Base-by-base conservation (phyloP, 2,113 vertebrate species). In the Larimichthys polyactis region DNA sequence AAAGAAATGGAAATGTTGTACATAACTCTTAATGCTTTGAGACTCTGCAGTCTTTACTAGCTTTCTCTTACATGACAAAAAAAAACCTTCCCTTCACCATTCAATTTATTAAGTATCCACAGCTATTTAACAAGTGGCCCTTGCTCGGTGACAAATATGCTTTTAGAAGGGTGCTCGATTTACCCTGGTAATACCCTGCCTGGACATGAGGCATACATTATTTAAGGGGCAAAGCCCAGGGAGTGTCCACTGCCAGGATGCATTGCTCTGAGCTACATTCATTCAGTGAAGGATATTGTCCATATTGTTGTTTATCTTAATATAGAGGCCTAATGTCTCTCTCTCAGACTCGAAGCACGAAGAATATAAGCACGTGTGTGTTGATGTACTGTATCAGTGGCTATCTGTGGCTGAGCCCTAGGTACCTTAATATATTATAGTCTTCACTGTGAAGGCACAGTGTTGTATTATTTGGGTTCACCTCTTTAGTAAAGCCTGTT, bases 221-320 rank as follows among this genome's bases (percentile, higher is more conserved):
- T 85, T 89, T 82, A 72, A 63, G 63, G 29, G 52, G 44, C 32
- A 62, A 83, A 72, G 69, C 63, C 58, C 43, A 49, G 52, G 73
- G 40, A 85, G 74, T 70, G 82, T 81, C 79, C 78, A 69, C 66
- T 55, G 49, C 51, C 46, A 68, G 69, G 58, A 75, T 83, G 78
- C 59, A 90, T 88, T 59, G 59, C 55, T 70, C 52, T 24, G 11
- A 60, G 64, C 24, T 75, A 63, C 60, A 19, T 76, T 64, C 57
- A 58, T 58, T 58, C 63, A 55, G 46, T 64, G 46, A 74, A 78
- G 59, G 52, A 81, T 87, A 44, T 76, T 63, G 65, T 89, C 71
- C 78, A 11, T 59, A 70, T 78, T 80, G 75, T 75, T 77, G 55
- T 90, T 88, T 84, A 81, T 86, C 86, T 89, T 88, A 77, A 86